Conservation (phyloP, 2,888 invertebrate genomes). For the Pheosia tremula region DNA sequence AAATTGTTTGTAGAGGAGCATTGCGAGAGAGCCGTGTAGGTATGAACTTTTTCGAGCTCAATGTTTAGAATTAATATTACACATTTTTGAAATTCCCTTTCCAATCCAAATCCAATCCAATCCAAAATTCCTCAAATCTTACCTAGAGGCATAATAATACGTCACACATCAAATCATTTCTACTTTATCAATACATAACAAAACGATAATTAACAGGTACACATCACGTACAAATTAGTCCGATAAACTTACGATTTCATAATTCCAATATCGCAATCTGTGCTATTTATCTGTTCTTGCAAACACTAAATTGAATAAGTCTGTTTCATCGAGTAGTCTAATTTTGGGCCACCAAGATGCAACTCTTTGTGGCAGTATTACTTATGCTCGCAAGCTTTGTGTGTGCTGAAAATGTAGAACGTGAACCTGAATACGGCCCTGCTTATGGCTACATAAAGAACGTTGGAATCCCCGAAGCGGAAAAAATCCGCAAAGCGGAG, state of each 20-base stretch:
- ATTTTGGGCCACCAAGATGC: slow-evolving; percentile 25
- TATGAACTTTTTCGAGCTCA: background rate
- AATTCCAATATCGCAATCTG: slow-evolving; percentile 6
- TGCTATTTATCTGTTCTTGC: background rate
- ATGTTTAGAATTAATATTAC: no score
- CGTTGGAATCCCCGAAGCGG: slow-evolving; percentile 53
- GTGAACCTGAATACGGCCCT: slow-evolving; percentile 18
- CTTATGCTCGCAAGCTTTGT: slow-evolving; percentile 37
- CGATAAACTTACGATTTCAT: background rate
- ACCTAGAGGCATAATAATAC: no score
- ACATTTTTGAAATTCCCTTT: no score
- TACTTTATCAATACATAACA: background rate
- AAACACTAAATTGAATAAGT: background rate
- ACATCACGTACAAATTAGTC: background rate
- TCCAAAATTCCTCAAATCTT: no score
- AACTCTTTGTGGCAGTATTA: slow-evolving; percentile 30
- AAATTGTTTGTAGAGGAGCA: slow-evolving; percentile 66
- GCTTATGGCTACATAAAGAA: slow-evolving; percentile 54
- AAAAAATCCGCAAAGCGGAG: slow-evolving; percentile 50
- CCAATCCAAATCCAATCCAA: no score
- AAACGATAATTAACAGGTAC: background rate
- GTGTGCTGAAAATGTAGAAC: slow-evolving; percentile 30
- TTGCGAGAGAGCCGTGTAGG: slow-evolving; percentile 38
- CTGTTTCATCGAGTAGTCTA: slow-evolving; percentile 9
- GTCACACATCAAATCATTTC: background rate